Evolutionary conservation across 2,797 vertebrate species (phyloP).

Genomic region (Aotus griseimembra): DNA sequence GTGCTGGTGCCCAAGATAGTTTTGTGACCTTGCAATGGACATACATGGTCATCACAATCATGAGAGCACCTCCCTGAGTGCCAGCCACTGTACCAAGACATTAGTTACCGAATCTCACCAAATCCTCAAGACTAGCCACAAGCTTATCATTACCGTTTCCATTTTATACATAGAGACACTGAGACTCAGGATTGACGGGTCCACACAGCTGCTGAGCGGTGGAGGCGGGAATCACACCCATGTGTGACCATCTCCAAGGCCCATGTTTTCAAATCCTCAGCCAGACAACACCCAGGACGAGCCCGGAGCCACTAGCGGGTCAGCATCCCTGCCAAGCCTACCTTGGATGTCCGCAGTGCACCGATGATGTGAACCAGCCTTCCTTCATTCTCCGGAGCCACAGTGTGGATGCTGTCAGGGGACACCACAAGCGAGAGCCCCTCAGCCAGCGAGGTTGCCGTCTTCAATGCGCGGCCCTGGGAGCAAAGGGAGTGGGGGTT

Average conservation of each 20-base stretch:
- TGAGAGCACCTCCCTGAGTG: background rate
- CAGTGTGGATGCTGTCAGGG: conserved; percentile 84
- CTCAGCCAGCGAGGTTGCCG: conserved; percentile 91
- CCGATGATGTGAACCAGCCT: conserved; percentile 92
- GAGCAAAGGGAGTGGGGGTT: background rate
- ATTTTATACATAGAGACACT: background rate
- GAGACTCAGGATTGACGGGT: background rate
- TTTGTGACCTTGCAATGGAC: background rate
- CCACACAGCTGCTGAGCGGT: background rate
- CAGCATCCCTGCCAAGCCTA: conserved; percentile 62
- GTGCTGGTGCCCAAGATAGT: background rate
- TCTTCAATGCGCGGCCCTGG: conserved; percentile 93
- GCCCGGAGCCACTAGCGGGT: accelerated
- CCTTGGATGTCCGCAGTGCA: conserved; percentile 91
- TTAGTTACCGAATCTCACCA: background rate
- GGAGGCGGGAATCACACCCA: background rate
- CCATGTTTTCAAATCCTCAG: background rate
- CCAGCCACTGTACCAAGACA: background rate
- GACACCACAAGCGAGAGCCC: conserved; percentile 92
- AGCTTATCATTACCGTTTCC: background rate
- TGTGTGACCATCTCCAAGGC: background rate
- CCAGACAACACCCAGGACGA: accelerated
- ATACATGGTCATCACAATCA: accelerated
- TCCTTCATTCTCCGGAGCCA: conserved; percentile 90
- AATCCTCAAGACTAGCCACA: background rate